Evolutionary conservation across 2,888 invertebrate species (phyloP).

Genomic region (Drepanosiphum platanoidis): DNA sequence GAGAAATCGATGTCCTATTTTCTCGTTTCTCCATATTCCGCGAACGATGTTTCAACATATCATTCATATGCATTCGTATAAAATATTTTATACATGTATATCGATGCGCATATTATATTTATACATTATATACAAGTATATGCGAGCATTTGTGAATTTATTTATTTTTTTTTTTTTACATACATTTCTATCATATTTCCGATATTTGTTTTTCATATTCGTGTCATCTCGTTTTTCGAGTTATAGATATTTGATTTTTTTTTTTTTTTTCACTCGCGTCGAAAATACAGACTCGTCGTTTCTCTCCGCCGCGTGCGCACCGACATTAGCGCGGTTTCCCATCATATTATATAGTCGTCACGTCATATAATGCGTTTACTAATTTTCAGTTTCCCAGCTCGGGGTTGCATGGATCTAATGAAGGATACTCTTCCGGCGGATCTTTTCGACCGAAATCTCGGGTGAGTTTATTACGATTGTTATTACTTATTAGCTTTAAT

Average conservation of each 20-base stretch:
- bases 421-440: conserved; percentile 58
- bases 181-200: conserved; percentile 11
- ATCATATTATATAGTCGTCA: not conserved
- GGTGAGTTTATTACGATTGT: conserved; percentile 35
- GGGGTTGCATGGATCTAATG: conserved; percentile 59
- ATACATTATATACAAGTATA: not conserved
- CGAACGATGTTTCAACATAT: conserved; percentile 9
- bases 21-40: conserved; percentile 34
- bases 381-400: conserved; percentile 61
- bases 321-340: no score
- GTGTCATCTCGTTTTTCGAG: not conserved
- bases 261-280: not conserved
- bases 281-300: not conserved
- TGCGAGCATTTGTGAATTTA: conserved; percentile 18
- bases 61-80: not conserved
- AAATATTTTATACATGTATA: not conserved
- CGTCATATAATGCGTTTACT: not conserved
- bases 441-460: conserved; percentile 60
- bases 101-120: not conserved
- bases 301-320: not conserved
- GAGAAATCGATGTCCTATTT: conserved; percentile 34
- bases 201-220: conserved; percentile 42
- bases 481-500: not conserved
- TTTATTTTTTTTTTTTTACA: conserved; percentile 20
- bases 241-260: not conserved